Base-by-base conservation (phyloP, 2,113 vertebrate genomes). In the Hydropotes inermis region DNA sequence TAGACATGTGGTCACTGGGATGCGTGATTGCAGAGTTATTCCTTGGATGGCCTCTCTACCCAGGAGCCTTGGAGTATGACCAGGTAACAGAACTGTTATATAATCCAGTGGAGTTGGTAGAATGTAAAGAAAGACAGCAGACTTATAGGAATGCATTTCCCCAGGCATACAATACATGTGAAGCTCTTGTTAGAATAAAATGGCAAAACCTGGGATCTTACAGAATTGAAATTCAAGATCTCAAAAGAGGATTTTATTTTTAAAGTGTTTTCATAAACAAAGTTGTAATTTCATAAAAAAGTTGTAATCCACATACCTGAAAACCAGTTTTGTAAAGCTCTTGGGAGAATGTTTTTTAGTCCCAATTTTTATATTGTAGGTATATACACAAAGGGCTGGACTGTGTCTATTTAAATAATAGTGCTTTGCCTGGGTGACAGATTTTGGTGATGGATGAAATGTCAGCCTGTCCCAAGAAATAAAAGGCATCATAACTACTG, bases 1-100 rank as follows among this genome's bases (percentile, higher is more conserved):
- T 99, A 99, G 99, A 99, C 99, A 99, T 99, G 99, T 99, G 99
- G 99, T 99, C 99, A 2, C 98, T 99, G 97, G 99, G 99, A 98
- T 99, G 99, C 98, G 99, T 99, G 99, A 99, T 99, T 98, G 99
- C 99, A 82, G 99, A 99, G 98, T 99, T 99, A 96, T 99, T 99
- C 98, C 99, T 99, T 97, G 99, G 99, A 98, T 99, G 99, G 99
- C 99, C 99, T 74, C 99, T 99, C 91, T 99, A 99, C 99, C 99
- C 99, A 25, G 99, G 99, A 99, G 99, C 99, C 95, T 99, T 99
- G 99, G 99, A 99, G 99, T 99, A 99, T 96, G 99, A 99, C 98
- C 99, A 99, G 99, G 99, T 99, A 99, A 98, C 87, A 98, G 96
- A 98, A 54, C 54, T 58, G 23, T 92, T 19, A 6, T 2, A 47